Conservation (phyloP, 2,113 vertebrate species). For the Oxygymnocypris stewartii region DNA sequence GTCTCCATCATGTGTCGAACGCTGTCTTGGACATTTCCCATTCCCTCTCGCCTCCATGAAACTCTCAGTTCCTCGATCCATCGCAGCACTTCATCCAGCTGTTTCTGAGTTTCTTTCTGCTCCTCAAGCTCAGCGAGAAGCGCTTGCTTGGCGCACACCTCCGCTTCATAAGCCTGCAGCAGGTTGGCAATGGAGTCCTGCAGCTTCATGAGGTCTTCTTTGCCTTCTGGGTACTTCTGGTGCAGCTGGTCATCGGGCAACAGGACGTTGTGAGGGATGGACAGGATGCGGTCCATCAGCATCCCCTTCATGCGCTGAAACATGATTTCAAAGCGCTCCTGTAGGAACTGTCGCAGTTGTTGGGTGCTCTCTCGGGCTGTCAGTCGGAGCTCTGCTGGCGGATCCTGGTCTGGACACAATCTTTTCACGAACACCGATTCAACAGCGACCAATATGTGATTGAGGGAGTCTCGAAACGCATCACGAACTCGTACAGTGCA, state of each 20-base stretch:
- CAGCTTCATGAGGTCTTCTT: constrained; percentile 77
- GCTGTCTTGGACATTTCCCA: constrained; percentile 79
- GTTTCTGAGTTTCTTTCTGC: constrained; percentile 77
- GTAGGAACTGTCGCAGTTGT: constrained; percentile 82
- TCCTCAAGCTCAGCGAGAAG: constrained; percentile 86
- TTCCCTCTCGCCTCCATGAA: constrained; percentile 78
- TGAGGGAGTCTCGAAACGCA: constrained; percentile 88
- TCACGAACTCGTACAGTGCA: constrained; percentile 84
- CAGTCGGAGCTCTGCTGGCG: constrained; percentile 55
- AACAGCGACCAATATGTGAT: constrained; percentile 81
- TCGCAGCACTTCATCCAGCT: constrained; percentile 78
- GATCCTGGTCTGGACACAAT: constrained; percentile 57
- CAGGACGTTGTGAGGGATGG: constrained; percentile 81
- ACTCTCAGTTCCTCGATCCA: constrained; percentile 81
- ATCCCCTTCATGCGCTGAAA: constrained; percentile 83
- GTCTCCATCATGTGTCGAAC: constrained; percentile 76
- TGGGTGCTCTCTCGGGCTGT: constrained; percentile 80
- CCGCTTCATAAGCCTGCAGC: constrained; percentile 76
- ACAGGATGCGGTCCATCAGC: constrained; percentile 80
- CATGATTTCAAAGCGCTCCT: constrained; percentile 79
- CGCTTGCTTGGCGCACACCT: constrained; percentile 74
- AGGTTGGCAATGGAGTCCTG: constrained; percentile 77
- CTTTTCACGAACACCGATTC: constrained; percentile 88
- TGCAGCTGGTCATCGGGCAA: constrained; percentile 85
- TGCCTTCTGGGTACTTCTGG: constrained; percentile 63